phyloP scores from a whole-genome alignment of 2,113 vertebrate species.

The Macroglossus sobrinus region DNA sequence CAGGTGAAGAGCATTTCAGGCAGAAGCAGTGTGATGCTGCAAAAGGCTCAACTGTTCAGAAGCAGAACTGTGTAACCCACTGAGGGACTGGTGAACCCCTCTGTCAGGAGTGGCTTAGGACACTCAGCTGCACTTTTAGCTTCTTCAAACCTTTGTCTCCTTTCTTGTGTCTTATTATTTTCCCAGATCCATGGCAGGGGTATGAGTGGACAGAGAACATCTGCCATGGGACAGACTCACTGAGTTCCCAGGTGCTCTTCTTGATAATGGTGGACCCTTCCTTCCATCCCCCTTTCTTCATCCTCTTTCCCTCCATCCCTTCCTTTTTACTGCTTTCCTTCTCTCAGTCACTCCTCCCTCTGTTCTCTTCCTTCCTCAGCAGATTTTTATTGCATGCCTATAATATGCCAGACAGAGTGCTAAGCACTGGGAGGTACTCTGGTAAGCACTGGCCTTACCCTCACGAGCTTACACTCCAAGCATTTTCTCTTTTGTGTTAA shows the following conservation, averaged over 20 bases:
- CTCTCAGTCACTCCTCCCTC: neutral
- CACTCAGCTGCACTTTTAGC: neutral
- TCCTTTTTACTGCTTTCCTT: too few species aligned
- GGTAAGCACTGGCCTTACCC: neutral
- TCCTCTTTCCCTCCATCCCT: neutral
- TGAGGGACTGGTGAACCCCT: neutral
- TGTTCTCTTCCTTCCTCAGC: neutral
- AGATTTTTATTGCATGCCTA: neutral
- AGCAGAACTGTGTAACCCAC: neutral
- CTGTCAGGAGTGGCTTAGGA: neutral
- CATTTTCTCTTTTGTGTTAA: neutral
- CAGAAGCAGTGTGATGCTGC: too few species aligned
- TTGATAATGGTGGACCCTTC: neutral
- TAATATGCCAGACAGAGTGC: neutral
- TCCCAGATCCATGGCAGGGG: neutral
- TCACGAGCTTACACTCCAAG: neutral
- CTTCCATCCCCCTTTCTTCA: too few species aligned
- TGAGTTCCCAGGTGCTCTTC: neutral
- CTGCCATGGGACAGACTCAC: neutral
- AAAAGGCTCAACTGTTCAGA: neutral
- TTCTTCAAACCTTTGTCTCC: neutral
- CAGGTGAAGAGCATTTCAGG: neutral
- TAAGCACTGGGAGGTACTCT: neutral
- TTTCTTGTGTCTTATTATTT: neutral
- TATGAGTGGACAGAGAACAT: neutral